A percentile compares a stretch with the other conserved stretches of the same genome.
Conservation (phyloP, 2,888 invertebrate species). For the Seira sanloemensis region DNA sequence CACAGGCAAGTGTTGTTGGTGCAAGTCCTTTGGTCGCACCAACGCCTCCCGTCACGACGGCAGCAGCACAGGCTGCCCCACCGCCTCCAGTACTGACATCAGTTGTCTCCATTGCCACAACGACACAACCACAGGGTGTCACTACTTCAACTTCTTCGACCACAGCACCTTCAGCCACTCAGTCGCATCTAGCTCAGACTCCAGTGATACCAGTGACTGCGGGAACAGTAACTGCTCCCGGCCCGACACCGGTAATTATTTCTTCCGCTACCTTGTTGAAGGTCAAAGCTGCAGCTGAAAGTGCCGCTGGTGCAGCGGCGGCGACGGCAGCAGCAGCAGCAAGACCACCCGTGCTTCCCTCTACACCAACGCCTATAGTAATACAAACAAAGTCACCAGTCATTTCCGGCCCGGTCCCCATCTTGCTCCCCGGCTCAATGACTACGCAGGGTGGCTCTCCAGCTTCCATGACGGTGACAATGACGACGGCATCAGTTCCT, state of each 20-base stretch:
- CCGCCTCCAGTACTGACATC: not conserved
- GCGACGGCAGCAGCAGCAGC: not conserved
- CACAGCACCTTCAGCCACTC: not conserved
- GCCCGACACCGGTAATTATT: conserved; percentile 10
- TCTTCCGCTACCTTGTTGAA: not conserved
- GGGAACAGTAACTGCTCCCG: not conserved
- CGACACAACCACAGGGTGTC: not conserved
- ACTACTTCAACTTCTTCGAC: not conserved
- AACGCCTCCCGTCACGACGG: not conserved
- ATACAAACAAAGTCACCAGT: not conserved
- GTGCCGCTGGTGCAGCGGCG: not conserved
- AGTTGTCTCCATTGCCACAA: not conserved
- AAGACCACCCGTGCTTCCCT: not conserved
- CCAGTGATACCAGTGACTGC: not conserved
- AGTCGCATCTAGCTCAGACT: not conserved
- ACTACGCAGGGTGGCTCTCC: not conserved
- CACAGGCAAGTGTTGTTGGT: not conserved
- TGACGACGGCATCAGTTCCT: not conserved
- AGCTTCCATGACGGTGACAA: conserved; percentile 4
- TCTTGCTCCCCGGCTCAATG: conserved; percentile 20
- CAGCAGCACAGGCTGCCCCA: not conserved
- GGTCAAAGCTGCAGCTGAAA: not conserved
- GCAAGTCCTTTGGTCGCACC: not conserved
- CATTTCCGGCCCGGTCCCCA: conserved; percentile 19
- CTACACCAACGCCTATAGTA: not conserved